Evolutionary conservation across 92 coral and sea anemone genomes (phyloP), one percentile per base, ranked within the genome.

Genomic region (Heliopora coerulea): DNA sequence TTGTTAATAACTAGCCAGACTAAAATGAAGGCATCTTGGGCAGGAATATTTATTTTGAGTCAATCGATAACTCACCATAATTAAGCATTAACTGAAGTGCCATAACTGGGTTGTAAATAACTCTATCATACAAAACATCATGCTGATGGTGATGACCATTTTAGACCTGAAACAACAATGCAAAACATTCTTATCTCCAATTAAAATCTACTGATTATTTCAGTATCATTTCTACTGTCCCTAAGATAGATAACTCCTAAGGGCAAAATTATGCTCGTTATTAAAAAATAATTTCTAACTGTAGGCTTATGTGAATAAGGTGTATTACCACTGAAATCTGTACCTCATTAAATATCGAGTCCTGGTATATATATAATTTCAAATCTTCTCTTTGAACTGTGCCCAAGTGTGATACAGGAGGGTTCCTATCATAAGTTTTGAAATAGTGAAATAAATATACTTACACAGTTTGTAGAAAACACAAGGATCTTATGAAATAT

Each of bases 71-170:
- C 48, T 87, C 91, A 59, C 83, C 88, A 70, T 79, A 83, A 49
- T 87, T 83, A 2, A 87, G 66, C 88, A 87, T 75, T 29, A 87
- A 46, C 44, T 87, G 91, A 20, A 87, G 49, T 31, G 91, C 88
- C 9, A 61, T 70, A 83, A 68, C 66, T 87, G 88, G 25, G 72
- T 72, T 58, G 56, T 61, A 69, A 76, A 87, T 70, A 84, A 52
- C 29, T 76, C 86, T 81, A 72, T 87, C 88, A 78, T 86, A 80
- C 68, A 80, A 76, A 52, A 81, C 86, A 39, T 54, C 86, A 52
- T 37, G 50, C 24, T 63, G 67, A 18, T 82, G 82, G 62, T 80
- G 64, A 69, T 80, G 82, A 62, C 82, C 56, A 75, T 65, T 74
- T 56, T 60, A 50, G 32, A 85, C 60, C 85, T 85, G 41, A 56